phyloP scores from a whole-genome alignment of 2,888 invertebrate genomes.

The Odontomyia ornata region DNA sequence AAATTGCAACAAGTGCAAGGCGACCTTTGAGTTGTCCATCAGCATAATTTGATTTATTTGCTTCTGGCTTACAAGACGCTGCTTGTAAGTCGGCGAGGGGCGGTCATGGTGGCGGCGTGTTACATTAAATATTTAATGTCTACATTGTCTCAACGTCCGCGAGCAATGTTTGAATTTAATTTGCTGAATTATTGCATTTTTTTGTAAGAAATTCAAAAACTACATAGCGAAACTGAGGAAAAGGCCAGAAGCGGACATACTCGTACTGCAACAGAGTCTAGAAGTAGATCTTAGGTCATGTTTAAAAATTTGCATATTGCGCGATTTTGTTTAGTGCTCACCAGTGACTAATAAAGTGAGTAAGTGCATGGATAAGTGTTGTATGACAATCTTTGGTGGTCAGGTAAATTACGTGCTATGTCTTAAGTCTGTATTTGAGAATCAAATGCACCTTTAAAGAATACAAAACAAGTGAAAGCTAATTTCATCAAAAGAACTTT shows the following conservation, averaged over 20 bases:
- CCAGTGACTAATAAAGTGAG: not conserved
- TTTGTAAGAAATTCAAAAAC: not conserved
- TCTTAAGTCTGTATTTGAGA: no score
- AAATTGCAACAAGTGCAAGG: not conserved
- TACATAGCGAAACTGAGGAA: not conserved
- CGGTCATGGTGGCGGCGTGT: no score
- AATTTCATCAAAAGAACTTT: no score
- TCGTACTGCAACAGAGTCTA: not conserved
- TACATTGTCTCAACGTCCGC: not conserved
- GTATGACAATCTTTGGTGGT: not conserved
- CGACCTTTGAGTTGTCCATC: constrained; percentile 35
- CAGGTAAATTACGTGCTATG: no score
- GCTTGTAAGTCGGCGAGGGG: no score
- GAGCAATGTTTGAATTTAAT: constrained; percentile 24
- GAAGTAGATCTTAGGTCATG: constrained; percentile 25
- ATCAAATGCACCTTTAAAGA: no score
- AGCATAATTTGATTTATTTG: constrained; percentile 34
- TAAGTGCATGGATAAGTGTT: not conserved
- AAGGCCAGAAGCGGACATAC: not conserved
- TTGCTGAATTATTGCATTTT: constrained; percentile 27
- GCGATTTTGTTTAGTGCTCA: not conserved
- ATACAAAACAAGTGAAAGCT: no score
- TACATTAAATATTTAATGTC: no score
- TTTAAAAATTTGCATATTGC: not conserved
- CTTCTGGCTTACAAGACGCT: no score